phyloP scores from a whole-genome alignment of 92 coral and sea anemone species.

The Phenganax subtilis region DNA sequence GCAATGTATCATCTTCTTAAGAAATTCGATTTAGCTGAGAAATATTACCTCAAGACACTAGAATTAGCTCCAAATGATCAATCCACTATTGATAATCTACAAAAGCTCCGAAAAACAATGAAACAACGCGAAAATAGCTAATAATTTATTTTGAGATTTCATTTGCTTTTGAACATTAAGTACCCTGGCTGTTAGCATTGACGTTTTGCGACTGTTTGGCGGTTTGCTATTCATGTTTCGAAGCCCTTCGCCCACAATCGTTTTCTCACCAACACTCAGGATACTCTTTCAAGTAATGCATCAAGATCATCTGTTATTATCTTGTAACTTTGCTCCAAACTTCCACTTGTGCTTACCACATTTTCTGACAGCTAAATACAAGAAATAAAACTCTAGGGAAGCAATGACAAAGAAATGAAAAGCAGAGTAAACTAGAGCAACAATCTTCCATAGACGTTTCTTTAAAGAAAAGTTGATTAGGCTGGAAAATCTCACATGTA shows the following conservation, averaged over 20 bases:
- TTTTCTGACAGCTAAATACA: slow-evolving; percentile 23
- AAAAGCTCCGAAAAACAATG: slow-evolving; percentile 63
- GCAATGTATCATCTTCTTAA: slow-evolving; percentile 79
- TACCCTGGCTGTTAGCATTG: too few species aligned
- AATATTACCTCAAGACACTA: slow-evolving; percentile 62
- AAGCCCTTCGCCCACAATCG: neutral
- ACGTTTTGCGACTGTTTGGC: too few species aligned
- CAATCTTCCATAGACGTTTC: neutral
- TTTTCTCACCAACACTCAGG: slow-evolving; percentile 5
- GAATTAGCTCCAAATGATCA: slow-evolving; percentile 67
- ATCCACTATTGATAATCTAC: slow-evolving; percentile 68
- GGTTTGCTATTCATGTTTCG: neutral
- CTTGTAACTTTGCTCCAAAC: slow-evolving; percentile 23
- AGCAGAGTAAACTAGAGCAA: neutral
- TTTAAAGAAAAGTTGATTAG: neutral
- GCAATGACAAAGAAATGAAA: neutral
- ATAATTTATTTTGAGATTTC: neutral
- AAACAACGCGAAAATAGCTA: slow-evolving; percentile 23
- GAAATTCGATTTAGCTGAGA: slow-evolving; percentile 68
- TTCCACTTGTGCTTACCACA: slow-evolving; percentile 13
- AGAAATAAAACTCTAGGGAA: neutral
- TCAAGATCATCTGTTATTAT: slow-evolving; percentile 9
- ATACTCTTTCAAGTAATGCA: slow-evolving; percentile 6
- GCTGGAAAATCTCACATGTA: neutral
- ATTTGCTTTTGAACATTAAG: neutral